Base-by-base conservation (phyloP, 2,797 vertebrate species). In the Acestrorhynchus altus region DNA sequence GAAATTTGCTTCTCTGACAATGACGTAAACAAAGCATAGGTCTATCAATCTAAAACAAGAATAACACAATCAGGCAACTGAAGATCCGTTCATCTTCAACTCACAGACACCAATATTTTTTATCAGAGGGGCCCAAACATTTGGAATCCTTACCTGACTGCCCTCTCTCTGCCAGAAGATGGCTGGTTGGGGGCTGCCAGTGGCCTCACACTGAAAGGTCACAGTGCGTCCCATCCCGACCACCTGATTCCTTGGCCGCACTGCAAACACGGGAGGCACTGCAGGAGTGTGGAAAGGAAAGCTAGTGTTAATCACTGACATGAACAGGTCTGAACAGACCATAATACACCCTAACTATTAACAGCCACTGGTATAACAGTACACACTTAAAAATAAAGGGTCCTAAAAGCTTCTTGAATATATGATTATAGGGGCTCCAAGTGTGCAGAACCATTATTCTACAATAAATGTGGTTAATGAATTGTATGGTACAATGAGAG, bases 161-260 rank as follows among this genome's bases (percentile, higher is more conserved):
- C 98, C 98, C 85, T 99, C 98, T 83, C 96, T 93, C 87, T 98
- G 90, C 98, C 98, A 99, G 90, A 99, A 99, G 88, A 99, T 99
- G 85, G 98, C 98, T 63, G 98, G 98, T 82, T 99, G 98, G 67
- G 98, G 98, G 81, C 98, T 99, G 82, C 98, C 98, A 0, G 97
- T 97, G 56, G 98, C 97, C 88, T 99, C 98, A 40, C 98, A 99
- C 88, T 98, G 97, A 90, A 99, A 99, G 76, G 97, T 99, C 83
- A 98, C 97, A 0, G 97, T 99, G 81, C 98, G 94, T 73, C 97
- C 98, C 88, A 98, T 91, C 0, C 96, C 96, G 83, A 95, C 96
- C 81, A 99, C 96, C 89, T 99, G 98, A 90, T 99, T 98, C 74
- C 97, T 94, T 16, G 98, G 98, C 84, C 96, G 95, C 61, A 98